phyloP scores from a whole-genome alignment of 2,888 invertebrate genomes.

The Papilio demoleus region DNA sequence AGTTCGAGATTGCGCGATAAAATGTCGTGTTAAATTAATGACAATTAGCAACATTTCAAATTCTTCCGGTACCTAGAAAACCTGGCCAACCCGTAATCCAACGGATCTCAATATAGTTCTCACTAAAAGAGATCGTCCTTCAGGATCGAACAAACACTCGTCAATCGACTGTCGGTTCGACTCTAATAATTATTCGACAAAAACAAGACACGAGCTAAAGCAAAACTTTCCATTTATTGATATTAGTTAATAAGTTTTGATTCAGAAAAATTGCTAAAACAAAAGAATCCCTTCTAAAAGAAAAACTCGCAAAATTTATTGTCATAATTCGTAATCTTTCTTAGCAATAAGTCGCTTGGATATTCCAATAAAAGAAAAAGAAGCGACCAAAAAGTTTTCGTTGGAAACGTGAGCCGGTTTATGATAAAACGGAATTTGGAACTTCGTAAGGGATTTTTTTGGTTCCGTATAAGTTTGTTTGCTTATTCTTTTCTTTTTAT shows the following conservation, averaged over 20 bases:
- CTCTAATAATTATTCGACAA: not conserved
- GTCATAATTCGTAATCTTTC: constrained; percentile 28
- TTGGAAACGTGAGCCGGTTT: constrained; percentile 22
- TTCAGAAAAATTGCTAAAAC: constrained; percentile 7
- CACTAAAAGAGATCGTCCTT: too few species aligned
- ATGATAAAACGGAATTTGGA: constrained; percentile 23
- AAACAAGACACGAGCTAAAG: not conserved
- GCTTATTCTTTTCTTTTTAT: not conserved
- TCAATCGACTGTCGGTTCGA: too few species aligned
- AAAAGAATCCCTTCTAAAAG: not conserved
- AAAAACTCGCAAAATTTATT: constrained; percentile 30
- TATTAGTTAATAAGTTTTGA: not conserved
- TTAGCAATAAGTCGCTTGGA: constrained; percentile 14
- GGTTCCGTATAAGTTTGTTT: not conserved
- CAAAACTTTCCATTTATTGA: not conserved
- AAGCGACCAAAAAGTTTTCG: constrained; percentile 26
- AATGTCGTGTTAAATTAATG: too few species aligned
- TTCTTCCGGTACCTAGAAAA: too few species aligned
- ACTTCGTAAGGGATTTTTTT: not conserved
- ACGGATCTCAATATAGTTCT: too few species aligned
- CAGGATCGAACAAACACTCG: too few species aligned
- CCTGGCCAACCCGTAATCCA: too few species aligned
- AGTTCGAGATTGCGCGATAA: too few species aligned
- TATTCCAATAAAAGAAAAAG: constrained; percentile 29
- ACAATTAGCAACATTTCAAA: too few species aligned